These are phyloP conservation scores for Actinemys pallida DNA, from an alignment of 2,113 vertebrate species.

Conservation along the genomic window DNA sequence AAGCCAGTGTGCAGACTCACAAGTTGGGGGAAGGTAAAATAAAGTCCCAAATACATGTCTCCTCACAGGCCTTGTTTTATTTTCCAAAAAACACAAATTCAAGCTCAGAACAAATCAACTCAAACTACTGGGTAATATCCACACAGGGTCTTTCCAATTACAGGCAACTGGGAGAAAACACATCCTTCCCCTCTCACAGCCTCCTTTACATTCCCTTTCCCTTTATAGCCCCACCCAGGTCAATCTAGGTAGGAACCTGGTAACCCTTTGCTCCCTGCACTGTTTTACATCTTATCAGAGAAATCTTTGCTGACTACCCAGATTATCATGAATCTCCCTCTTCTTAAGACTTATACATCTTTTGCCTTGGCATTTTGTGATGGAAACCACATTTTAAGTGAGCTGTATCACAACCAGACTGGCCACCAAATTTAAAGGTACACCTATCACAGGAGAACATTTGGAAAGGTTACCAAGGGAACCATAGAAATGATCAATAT, in stretches of 20 bases:
- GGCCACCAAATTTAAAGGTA: not conserved
- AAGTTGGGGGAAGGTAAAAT: not conserved
- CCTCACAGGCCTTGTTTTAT: not conserved
- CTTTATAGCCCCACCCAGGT: not conserved
- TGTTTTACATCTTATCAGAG: not conserved
- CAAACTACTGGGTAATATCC: not conserved
- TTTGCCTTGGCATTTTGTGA: not conserved
- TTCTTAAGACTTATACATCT: not conserved
- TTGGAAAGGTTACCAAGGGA: not conserved
- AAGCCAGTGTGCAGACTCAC: not conserved
- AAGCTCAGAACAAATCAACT: not conserved
- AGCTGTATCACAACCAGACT: not conserved
- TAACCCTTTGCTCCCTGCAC: not conserved
- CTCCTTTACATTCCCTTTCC: not conserved
- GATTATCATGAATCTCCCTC: not conserved
- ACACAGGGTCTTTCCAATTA: not conserved
- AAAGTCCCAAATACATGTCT: not conserved
- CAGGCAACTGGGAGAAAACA: not conserved
- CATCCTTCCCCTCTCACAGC: fast-evolving
- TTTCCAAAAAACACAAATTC: not conserved
- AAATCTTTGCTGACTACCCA: not conserved
- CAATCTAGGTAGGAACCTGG: not conserved
- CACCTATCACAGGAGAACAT: fast-evolving
- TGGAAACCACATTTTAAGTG: fast-evolving
- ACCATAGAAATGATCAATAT: slow-evolving; percentile 27